Evolutionary conservation across 2,113 vertebrate genomes (phyloP), one percentile per base, ranked within the genome.

Genomic region (Balaeniceps rex): DNA sequence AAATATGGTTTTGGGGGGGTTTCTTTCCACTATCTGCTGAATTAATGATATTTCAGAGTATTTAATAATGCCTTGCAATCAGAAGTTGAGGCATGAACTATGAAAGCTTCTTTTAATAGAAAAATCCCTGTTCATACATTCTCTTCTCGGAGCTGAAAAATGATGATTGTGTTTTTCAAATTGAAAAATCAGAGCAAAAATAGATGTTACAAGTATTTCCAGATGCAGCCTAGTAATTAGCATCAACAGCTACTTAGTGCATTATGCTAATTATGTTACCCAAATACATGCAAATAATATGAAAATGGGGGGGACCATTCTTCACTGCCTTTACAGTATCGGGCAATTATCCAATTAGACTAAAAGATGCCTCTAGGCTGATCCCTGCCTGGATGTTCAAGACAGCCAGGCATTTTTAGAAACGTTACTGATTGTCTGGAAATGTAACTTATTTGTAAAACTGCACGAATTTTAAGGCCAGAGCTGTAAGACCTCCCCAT

Each of bases 151-250:
- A 15, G 29, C 33, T 75, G 42, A 57, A 89, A 63, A 69, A 47
- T 26, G 3, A 23, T 51, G 64, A 80, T 28, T 18, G 17, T 19
- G 18, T 51, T 93, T 80, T 58, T 66, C 70, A 86, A 80, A 72
- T 40, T 90, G 68, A 57, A 93, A 95, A 88, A 77, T n/a, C 46
- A 33, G 12, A 86, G 75, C 49, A 88, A 92, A 95, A 87, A 77
- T 63, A 54, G 49, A 78, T 14, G 6, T 40, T 55, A 77, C 29
- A 51, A 94, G 77, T 58, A 92, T 88, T 93, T 95, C 85, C 92
- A 95, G 85, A 88, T 94, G 85, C 79, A 93, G 71, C 36, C 54
- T 77, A 55, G 60, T 66, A 92, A 97, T 93, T 90, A 93, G 7
- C 75, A 86, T 66, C 55, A 86, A 93, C 51, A 85, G 64, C 66